A percentile compares a stretch with the other conserved stretches of the same genome.
These are phyloP conservation scores for Venustaconcha ellipsiformis DNA, from an alignment of 1,140 invertebrate species.

Conservation along the genomic window DNA sequence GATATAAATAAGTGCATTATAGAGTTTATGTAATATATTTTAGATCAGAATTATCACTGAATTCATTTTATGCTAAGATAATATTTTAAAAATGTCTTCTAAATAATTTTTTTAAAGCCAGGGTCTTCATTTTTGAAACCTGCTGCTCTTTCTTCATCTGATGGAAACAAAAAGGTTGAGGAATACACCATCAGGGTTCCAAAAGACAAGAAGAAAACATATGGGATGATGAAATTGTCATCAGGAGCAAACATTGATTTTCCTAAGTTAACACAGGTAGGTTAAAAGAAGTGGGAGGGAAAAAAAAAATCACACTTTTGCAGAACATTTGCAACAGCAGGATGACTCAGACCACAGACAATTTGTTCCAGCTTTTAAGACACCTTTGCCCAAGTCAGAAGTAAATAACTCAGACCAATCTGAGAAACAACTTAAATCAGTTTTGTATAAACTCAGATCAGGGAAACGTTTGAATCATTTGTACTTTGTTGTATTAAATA, in stretches of 20 bases:
- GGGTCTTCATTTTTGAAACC: conserved; percentile 22
- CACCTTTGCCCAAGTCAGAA: too few relatives aligned
- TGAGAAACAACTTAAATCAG: too few relatives aligned
- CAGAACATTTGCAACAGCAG: too few relatives aligned
- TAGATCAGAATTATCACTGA: not conserved
- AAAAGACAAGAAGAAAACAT: conserved; percentile 79
- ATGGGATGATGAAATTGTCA: conserved; percentile 95
- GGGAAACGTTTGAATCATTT: too few relatives aligned
- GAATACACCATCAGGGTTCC: conserved; percentile 53
- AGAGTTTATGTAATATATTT: not conserved
- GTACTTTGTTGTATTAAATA: too few relatives aligned
- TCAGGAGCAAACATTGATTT: conserved; percentile 89
- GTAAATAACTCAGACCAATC: too few relatives aligned
- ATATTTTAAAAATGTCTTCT: not conserved
- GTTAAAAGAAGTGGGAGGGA: not conserved
- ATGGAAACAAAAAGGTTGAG: conserved; percentile 22
- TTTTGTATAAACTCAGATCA: too few relatives aligned
- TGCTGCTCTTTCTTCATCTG: conserved; percentile 1
- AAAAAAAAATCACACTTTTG: too few relatives aligned
- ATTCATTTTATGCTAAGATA: not conserved
- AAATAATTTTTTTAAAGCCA: not conserved
- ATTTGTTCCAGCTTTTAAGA: too few relatives aligned
- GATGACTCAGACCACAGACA: too few relatives aligned
- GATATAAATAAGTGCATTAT: not conserved
- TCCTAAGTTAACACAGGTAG: conserved; percentile 84